Evolutionary conservation across 2,113 vertebrate species (phyloP), one percentile per base, ranked within the genome.

Genomic region (Arizona elegans): DNA sequence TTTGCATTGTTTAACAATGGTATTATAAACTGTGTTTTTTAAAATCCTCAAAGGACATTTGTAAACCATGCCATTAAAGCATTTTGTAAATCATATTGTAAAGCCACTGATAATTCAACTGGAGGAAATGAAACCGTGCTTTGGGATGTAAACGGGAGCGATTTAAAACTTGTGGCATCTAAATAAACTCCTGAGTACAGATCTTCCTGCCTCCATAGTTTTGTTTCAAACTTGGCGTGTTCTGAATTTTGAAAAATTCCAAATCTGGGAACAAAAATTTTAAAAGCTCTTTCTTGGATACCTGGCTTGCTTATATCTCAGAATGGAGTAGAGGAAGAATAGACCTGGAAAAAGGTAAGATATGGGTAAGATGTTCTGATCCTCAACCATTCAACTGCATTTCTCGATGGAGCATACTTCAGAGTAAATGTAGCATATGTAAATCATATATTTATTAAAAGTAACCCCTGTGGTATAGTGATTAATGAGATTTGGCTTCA

Each of bases 111-210:
- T 97, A 95, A 96, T 97, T 96, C 95, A 94, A 94, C 88, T 96
- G 94, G 92, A 93, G 90, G 89, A 96, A 96, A 95, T 81, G 94
- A 94, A 91, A 85, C 94, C 94, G 94, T 94, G 95, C 95, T 95
- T 94, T 96, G 95, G 95, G 93, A 92, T 96, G 95, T 87, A 93
- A 96, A 93, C 85, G 96, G 94, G 93, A 97, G 95, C 93, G 89
- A 96, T 95, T 95, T 94, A 93, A 96, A 95, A 96, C 93, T 91
- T 87, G 94, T 96, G 95, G 96, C 94, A 94, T 97, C 96, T 93
- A 95, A 97, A 97, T 97, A 97, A 97, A 97, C 94, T 96, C 96
- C 96, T 95, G 65, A 97, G 94, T 97, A 97, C 95, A 97, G 94
- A 95, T 94, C 92, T 93, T 91, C 92, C 95, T 96, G 88, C 91